A percentile compares a stretch with the other conserved stretches of the same genome.
phyloP scores from a whole-genome alignment of 2,113 vertebrate species.

The Protomyctophum bolini region DNA sequence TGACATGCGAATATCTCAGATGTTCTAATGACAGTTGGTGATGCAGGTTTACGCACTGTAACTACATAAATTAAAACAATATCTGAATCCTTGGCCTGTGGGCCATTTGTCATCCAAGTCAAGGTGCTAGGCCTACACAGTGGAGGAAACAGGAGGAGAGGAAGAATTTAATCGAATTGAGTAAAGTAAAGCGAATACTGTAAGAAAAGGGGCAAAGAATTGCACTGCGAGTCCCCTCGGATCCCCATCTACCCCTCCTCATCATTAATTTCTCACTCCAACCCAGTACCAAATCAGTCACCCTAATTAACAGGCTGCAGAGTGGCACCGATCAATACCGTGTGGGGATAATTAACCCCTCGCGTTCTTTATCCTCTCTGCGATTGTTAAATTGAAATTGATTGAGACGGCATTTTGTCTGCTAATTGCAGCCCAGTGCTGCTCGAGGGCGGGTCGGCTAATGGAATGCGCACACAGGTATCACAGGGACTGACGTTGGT shows the following conservation, averaged over 20 bases:
- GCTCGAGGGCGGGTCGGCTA: constrained; percentile 27
- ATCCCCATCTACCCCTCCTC: constrained; percentile 13
- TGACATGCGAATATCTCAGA: constrained; percentile 20
- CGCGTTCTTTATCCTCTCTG: constrained; percentile 32
- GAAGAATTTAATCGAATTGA: neutral
- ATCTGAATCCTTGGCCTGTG: constrained; percentile 11
- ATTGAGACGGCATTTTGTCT: constrained; percentile 54
- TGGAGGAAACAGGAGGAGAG: neutral
- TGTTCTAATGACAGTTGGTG: constrained; percentile 29
- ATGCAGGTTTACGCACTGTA: constrained; percentile 31
- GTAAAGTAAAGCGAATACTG: neutral
- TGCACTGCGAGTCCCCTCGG: neutral
- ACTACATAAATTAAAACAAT: neutral
- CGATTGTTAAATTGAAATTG: constrained; percentile 65
- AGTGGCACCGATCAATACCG: constrained; percentile 54
- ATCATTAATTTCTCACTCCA: constrained; percentile 53
- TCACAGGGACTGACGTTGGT: neutral
- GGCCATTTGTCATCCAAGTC: constrained; percentile 19
- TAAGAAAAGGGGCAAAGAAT: constrained; percentile 9
- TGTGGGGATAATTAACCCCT: constrained; percentile 64
- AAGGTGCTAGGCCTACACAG: constrained; percentile 8
- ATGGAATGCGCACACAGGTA: neutral
- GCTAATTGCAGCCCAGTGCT: constrained; percentile 53
- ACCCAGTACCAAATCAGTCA: constrained; percentile 53
- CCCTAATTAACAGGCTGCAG: constrained; percentile 61